Base-by-base conservation (phyloP, 2,888 invertebrate species). In the Eristalis pertinax region DNA sequence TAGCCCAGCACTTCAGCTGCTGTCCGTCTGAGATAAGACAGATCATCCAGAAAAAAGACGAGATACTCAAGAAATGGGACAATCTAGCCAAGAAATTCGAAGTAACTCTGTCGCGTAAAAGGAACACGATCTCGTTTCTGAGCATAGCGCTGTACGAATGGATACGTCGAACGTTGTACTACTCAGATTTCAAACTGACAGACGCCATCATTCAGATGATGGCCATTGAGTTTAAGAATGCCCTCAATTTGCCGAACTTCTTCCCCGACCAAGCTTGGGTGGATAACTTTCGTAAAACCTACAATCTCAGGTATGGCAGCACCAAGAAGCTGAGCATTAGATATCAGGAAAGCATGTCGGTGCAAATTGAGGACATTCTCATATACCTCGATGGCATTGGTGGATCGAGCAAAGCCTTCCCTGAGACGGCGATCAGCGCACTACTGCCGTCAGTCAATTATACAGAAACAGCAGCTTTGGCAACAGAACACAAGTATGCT, bases 21-120 rank as follows among this genome's bases (percentile, higher is more conserved):
- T 92, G 92, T 89, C 92, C 92, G 35, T 92, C 92, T 89, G 92
- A 92, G 87, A 92, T 92, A 63, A 92, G 92, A 43, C 91, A 92
- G 10, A 92, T 92, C 62, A 90, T 92, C 15, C 91, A 91, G 74
- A 92, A 92, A 41, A 91, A 91, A 64, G 90, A 91, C 1, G 89
- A 89, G 19, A 92, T 92, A 15, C 78, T 92, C 5, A 89, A 89
- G 1, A 92, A 92, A 8, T 92, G 92, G 92, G 91, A 92, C 69
- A 92, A 92, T 58, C 91, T 92, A 10, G 92, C 92, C 0, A 89
- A 91, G 0, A 91, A 92, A 19, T 90, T 90, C 11, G 90, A 90
- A 13, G 90, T 91, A 41, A 91, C 91, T 32, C 91, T 91, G 8
- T 90, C 91, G 0, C 90, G 91, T 65, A 92, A 92, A 72, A 87